Evolutionary conservation across 2,888 invertebrate species (phyloP).

Genomic region (Mimumesa dahlbomi): DNA sequence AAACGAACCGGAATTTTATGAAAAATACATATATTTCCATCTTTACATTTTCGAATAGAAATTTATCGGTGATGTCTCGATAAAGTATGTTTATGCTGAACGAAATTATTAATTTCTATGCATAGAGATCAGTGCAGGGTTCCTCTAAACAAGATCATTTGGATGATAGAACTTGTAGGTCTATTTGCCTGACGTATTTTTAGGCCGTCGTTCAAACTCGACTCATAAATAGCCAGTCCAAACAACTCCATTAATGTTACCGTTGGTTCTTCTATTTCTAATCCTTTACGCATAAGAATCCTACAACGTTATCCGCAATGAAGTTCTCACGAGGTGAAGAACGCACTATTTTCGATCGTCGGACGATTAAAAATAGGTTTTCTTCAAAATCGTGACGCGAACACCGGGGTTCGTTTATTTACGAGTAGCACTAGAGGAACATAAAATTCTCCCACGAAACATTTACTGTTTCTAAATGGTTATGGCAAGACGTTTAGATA

Average conservation of each 20-base stretch:
- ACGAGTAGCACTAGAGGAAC: constrained; percentile 5
- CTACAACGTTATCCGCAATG: neutral
- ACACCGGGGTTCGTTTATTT: constrained; percentile 25
- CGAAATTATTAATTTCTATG: neutral
- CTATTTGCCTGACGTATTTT: constrained; percentile 50
- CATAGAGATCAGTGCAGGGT: too few relatives aligned
- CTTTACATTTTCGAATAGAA: too few relatives aligned
- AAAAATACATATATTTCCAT: neutral
- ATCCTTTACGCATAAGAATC: constrained; percentile 32
- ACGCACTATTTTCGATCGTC: constrained; percentile 7
- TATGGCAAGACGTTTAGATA: neutral
- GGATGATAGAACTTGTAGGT: constrained; percentile 2
- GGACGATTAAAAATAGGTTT: constrained; percentile 20
- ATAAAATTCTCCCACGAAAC: constrained; percentile 17
- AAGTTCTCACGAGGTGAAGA: neutral
- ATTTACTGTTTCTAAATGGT: constrained; percentile 26
- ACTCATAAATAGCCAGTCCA: constrained; percentile 57
- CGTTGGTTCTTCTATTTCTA: constrained; percentile 26
- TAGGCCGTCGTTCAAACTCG: constrained; percentile 42
- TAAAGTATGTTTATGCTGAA: too few relatives aligned
- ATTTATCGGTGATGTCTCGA: too few relatives aligned
- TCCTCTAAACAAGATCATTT: neutral
- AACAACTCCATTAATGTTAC: constrained; percentile 61
- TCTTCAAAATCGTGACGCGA: constrained; percentile 7
- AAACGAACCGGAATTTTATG: too few relatives aligned